Evolutionary conservation across 2,888 invertebrate species (phyloP).

Genomic region (Microdon myrmicae): DNA sequence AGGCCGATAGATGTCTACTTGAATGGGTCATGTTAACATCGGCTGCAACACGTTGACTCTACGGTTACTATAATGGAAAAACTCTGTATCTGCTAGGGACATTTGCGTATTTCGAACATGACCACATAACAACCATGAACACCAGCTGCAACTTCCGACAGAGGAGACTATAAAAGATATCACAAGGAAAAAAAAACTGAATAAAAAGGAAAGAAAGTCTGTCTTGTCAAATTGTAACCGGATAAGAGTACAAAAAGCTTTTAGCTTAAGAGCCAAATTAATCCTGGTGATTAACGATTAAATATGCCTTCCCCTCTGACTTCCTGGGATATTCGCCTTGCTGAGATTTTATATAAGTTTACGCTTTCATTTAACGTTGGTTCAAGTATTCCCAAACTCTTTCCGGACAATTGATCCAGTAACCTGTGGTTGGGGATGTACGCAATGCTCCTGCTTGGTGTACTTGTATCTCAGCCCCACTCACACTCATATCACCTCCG

Average conservation of each 20-base stretch:
- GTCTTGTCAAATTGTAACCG: too few species aligned
- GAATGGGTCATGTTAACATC: constrained; percentile 40
- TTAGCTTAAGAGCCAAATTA: constrained; percentile 32
- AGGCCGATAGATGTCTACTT: constrained; percentile 21
- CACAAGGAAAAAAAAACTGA: too few species aligned
- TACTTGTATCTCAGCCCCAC: too few species aligned
- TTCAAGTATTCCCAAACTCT: constrained; percentile 11
- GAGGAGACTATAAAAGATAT: too few species aligned
- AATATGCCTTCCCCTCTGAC: constrained; percentile 24
- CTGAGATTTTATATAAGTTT: constrained; percentile 35
- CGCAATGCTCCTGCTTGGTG: constrained; percentile 26
- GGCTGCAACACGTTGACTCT: constrained; percentile 33
- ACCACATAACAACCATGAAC: constrained; percentile 19
- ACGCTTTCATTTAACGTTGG: constrained; percentile 34
- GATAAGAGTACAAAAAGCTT: constrained; percentile 32
- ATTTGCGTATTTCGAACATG: constrained; percentile 39
- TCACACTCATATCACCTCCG: too few species aligned
- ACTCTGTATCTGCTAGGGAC: constrained; percentile 33
- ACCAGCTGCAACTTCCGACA: neutral
- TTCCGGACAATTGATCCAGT: constrained; percentile 6
- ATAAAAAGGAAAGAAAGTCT: too few species aligned
- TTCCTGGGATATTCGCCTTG: constrained; percentile 1
- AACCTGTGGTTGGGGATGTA: constrained; percentile 19
- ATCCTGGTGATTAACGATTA: constrained; percentile 35
- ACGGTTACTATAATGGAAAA: constrained; percentile 26